phyloP scores from a whole-genome alignment of 2,113 vertebrate genomes.

The Cichladusa arquata region DNA sequence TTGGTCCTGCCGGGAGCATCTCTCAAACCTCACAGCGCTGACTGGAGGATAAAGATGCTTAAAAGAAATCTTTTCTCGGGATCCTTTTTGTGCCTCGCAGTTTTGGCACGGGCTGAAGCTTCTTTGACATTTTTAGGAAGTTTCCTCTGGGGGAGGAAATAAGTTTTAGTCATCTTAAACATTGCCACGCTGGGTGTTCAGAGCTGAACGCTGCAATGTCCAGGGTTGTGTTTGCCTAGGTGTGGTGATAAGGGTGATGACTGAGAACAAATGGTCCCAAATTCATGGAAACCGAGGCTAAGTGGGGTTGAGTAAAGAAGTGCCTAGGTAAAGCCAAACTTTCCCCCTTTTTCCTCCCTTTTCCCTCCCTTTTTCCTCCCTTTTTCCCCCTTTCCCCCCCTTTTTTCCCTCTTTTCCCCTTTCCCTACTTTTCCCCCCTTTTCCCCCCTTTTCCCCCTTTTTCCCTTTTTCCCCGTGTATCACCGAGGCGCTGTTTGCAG shows the following conservation, averaged over 20 bases:
- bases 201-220: neutral
- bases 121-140: neutral
- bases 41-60: neutral
- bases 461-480: fast-evolving
- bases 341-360: neutral
- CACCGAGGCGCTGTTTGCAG: fast-evolving
- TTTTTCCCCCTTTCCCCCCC: too few relatives aligned
- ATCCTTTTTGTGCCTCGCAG: neutral
- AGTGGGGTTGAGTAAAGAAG: neutral
- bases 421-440: neutral
- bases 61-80: neutral
- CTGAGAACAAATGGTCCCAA: neutral
- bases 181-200: fast-evolving
- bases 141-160: neutral
- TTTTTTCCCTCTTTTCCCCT: neutral
- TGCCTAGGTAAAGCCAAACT: neutral
- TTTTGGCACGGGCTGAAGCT: fast-evolving
- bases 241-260: neutral
- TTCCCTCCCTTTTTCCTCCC: neutral
- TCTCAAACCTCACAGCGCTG: fast-evolving
- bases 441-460: too few relatives aligned
- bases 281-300: neutral
- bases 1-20: fast-evolving
- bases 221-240: neutral
- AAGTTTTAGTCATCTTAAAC: neutral